These are phyloP conservation scores for Branchipolynoe longqiensis DNA, from an alignment of 2,888 invertebrate genomes.

Conservation along the genomic window DNA sequence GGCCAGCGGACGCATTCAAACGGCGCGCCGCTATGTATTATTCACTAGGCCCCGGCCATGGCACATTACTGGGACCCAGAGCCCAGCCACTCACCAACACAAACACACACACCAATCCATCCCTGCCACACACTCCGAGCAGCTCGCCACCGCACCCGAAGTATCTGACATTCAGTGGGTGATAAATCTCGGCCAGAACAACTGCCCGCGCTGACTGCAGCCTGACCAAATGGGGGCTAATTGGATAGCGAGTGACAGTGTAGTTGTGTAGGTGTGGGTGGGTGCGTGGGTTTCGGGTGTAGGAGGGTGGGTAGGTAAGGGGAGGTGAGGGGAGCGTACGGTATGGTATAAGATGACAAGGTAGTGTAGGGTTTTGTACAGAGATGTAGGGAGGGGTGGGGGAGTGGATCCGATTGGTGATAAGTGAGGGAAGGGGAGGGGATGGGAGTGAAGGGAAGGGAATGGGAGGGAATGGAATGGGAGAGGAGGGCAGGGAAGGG, in stretches of 20 bases:
- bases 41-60: background rate
- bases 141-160: slow-evolving; percentile 5
- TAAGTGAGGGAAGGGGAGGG: too few relatives aligned
- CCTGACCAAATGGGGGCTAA: slow-evolving; percentile 21
- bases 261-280: background rate
- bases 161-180: slow-evolving; percentile 35
- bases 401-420: too few relatives aligned
- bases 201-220: background rate
- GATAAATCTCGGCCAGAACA: slow-evolving; percentile 30
- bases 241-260: slow-evolving; percentile 26
- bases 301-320: background rate
- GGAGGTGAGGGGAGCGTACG: background rate
- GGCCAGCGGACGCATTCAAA: background rate
- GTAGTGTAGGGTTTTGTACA: too few relatives aligned
- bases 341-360: too few relatives aligned
- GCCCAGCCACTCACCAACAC: too few relatives aligned
- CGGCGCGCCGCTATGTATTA: slow-evolving; percentile 2
- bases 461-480: too few relatives aligned
- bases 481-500: too few relatives aligned
- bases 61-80: slow-evolving; percentile 14
- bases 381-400: too few relatives aligned
- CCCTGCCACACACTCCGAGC: too few relatives aligned
- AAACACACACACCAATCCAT: too few relatives aligned
- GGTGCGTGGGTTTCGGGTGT: background rate
- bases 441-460: too few relatives aligned